Evolutionary conservation across 2,888 invertebrate species (phyloP).

Genomic region (Clivina fossor): DNA sequence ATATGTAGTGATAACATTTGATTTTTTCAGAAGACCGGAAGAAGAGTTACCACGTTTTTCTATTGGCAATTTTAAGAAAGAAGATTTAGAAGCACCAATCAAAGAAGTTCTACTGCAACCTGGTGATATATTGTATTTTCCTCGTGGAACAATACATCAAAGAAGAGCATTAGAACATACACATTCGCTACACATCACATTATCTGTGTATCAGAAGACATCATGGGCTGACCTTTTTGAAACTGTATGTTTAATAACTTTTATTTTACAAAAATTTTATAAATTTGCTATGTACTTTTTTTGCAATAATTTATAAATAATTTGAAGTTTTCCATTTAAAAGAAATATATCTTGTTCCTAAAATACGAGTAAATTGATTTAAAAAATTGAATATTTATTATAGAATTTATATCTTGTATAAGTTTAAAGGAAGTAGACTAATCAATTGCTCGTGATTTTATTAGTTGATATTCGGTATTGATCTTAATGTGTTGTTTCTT

Average conservation of each 20-base stretch:
- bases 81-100: slow-evolving; percentile 77
- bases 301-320: too few relatives aligned
- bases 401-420: too few relatives aligned
- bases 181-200: slow-evolving; percentile 92
- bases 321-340: too few relatives aligned
- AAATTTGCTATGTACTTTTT: too few relatives aligned
- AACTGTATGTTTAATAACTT: slow-evolving; percentile 62
- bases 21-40: slow-evolving; percentile 50
- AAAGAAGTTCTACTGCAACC: slow-evolving; percentile 77
- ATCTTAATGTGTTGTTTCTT: too few relatives aligned
- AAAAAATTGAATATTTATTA: too few relatives aligned
- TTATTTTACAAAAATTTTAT: too few relatives aligned
- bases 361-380: too few relatives aligned
- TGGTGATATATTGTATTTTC: slow-evolving; percentile 93
- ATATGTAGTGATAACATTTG: slow-evolving; percentile 1
- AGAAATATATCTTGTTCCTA: too few relatives aligned
- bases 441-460: too few relatives aligned
- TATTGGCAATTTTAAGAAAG: slow-evolving; percentile 73
- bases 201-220: slow-evolving; percentile 90
- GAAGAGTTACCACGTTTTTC: slow-evolving; percentile 80
- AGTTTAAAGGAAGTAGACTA: too few relatives aligned
- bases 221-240: slow-evolving; percentile 89
- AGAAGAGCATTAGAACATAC: slow-evolving; percentile 73
- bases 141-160: slow-evolving; percentile 85
- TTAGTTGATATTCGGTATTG: too few relatives aligned